Conservation (phyloP, 2,797 vertebrate species). For the Galago senegalensis region DNA sequence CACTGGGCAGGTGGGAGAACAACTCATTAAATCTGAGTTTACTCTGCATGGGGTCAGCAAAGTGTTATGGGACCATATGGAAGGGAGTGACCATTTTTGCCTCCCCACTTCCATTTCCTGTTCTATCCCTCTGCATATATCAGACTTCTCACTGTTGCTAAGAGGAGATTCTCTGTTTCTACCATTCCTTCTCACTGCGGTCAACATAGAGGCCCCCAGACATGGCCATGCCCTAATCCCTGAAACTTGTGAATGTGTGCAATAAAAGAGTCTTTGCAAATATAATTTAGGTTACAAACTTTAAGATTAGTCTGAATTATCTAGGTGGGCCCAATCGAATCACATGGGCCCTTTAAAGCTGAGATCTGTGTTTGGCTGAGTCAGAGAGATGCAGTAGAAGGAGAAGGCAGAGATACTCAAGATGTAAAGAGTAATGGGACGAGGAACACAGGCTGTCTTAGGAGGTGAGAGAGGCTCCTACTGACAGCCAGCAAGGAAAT, state of each 20-base stretch:
- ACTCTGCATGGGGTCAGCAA: neutral
- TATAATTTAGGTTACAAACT: neutral
- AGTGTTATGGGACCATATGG: neutral
- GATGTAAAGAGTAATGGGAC: neutral
- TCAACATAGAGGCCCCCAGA: neutral
- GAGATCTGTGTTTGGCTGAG: neutral
- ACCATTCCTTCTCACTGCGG: neutral
- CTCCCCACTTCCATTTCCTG: neutral
- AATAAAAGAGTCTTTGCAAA: neutral
- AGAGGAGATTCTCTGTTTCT: neutral
- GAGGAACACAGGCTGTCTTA: neutral
- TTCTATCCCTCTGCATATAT: neutral
- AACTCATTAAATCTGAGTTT: neutral
- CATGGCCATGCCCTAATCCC: neutral
- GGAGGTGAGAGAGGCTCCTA: neutral
- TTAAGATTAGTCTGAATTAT: conserved; percentile 7
- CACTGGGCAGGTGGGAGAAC: neutral
- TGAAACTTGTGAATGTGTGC: neutral
- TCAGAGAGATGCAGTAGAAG: neutral
- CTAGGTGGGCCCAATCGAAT: neutral
- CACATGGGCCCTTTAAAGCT: neutral
- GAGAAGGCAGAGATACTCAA: neutral
- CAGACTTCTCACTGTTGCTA: neutral
- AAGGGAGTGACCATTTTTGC: neutral
- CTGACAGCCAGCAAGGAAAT: neutral